Evolutionary conservation across 2,797 vertebrate genomes (phyloP), one percentile per base, ranked within the genome.

Genomic region (Knipowitschia caucasica): DNA sequence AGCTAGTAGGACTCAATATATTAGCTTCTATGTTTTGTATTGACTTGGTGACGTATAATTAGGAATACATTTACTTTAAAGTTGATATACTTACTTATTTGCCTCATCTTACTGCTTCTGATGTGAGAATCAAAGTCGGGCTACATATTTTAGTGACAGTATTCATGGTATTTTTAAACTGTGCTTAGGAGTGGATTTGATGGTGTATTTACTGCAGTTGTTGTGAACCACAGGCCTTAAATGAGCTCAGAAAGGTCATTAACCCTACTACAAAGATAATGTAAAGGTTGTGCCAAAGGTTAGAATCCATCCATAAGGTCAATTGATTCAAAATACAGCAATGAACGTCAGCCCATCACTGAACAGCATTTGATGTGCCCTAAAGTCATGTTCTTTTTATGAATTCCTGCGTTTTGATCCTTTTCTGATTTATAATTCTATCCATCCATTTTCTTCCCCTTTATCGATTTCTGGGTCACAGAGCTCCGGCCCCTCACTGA

Each of bases 181-280:
- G 20, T 38, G 17, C 36, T 3, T 38, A 18, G 35, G 18, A 60
- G 53, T 47, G 56, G 50, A 64, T 34, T n/a, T 25, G 24, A n/a
- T 31, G 5, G 7, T 49, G 14, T 33, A 18, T 31, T 49, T 23
- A 33, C 45, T 49, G 12, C 29, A 14, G 30, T 55, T 67, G 30
- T 62, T 43, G 47, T 12, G 12, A 11, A 40, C 25, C 29, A 42
- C 25, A 50, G 38, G 23, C 15, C 46, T 60, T 45, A 18, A 9
- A 3, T 56, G 27, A 18, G 26, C 46, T 27, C 18, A 7, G 18
- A 73, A 73, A 70, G 42, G 53, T 64, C 54, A 58, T n/a, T 26
- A 30, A 67, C 57, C 2, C 51, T 30, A n/a, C 51, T 40, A 17
- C 35, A 18, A 30, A 58, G 30, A 52, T 5, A 38, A 12, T 23